Conservation (phyloP, 2,888 invertebrate genomes). For the Drosophila picticornis region DNA sequence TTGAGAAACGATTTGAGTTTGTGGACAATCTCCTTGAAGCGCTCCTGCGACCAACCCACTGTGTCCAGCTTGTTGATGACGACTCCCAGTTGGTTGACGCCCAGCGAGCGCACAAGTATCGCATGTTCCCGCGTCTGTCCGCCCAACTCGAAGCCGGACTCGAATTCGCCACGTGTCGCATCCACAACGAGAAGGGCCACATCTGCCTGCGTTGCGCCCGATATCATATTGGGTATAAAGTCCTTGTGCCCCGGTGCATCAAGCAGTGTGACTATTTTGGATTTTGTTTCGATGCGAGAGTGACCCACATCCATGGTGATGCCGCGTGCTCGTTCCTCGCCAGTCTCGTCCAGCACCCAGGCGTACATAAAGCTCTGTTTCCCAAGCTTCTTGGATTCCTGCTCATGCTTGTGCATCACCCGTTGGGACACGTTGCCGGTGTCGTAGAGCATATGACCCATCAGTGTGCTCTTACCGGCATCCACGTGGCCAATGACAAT, state of each 20-base stretch:
- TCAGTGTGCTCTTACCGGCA: conserved; percentile 87
- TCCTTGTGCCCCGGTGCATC: conserved; percentile 99
- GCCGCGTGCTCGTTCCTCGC: conserved; percentile 97
- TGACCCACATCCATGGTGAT: conserved; percentile 99
- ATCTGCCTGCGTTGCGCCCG: conserved; percentile 99
- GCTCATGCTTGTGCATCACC: conserved; percentile 98
- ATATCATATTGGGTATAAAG: conserved; percentile 99
- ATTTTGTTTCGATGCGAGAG: conserved; percentile 95
- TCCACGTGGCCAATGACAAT: conserved; percentile 98
- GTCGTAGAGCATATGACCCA: conserved; percentile 96
- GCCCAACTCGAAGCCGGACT: conserved; percentile 98
- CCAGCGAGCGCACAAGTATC: conserved; percentile 93
- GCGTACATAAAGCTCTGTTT: conserved; percentile 99
- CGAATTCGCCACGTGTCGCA: conserved; percentile 98
- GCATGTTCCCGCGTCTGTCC: conserved; percentile 99
- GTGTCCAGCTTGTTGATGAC: conserved; percentile 99
- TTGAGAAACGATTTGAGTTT: conserved; percentile 94
- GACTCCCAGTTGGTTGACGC: conserved; percentile 96
- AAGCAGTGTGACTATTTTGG: conserved; percentile 91
- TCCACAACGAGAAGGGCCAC: conserved; percentile 98
- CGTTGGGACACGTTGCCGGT: conserved; percentile 94
- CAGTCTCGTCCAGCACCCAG: conserved; percentile 99
- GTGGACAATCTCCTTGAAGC: conserved; percentile 95
- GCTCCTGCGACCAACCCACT: conserved; percentile 94
- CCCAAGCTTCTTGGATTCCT: conserved; percentile 98